Percentiles rank a stretch among this genome's conserved stretches.
These are phyloP conservation scores for Caenorhabditis japonica DNA, from an alignment of 2,888 invertebrate species.

Conservation along the genomic window DNA sequence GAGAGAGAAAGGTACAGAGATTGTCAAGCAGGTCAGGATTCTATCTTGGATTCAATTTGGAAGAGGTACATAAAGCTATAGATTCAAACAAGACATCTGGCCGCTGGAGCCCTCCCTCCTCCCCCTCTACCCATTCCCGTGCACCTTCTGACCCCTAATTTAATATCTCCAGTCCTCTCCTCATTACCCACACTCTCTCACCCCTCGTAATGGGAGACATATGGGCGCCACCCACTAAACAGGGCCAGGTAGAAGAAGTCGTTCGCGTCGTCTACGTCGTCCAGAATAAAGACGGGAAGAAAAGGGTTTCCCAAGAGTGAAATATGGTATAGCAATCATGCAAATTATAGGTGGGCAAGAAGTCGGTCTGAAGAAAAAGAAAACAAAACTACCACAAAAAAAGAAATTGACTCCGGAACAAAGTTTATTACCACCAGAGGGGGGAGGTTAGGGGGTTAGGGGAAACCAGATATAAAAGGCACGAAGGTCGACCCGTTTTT, in stretches of 20 bases:
- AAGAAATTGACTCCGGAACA: conserved; percentile 12
- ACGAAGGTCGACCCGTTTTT: conserved; percentile 48
- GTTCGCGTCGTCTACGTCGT: background rate
- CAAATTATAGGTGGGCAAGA: conserved; percentile 34
- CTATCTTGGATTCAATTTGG: background rate
- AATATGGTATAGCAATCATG: conserved; percentile 48
- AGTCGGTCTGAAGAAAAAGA: too few relatives aligned
- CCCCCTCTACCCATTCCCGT: conserved; percentile 1
- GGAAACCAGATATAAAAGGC: too few relatives aligned
- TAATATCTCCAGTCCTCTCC: conserved; percentile 32
- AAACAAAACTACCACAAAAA: too few relatives aligned
- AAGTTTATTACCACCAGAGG: conserved; percentile 50
- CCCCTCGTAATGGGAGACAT: conserved; percentile 39
- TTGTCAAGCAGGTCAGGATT: conserved; percentile 7
- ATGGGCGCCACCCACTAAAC: conserved; percentile 46
- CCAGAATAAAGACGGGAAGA: conserved; percentile 16
- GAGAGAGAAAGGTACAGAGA: background rate
- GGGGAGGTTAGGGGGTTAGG: too few relatives aligned
- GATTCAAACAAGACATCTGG: conserved; percentile 25
- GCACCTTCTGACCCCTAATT: conserved; percentile 43
- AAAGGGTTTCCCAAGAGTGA: conserved; percentile 15
- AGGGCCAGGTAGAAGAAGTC: too few relatives aligned
- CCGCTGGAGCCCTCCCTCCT: conserved; percentile 13
- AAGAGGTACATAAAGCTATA: background rate
- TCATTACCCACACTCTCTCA: conserved; percentile 1